Conservation (phyloP, 2,113 vertebrate species). For the Platysternon megacephalum region DNA sequence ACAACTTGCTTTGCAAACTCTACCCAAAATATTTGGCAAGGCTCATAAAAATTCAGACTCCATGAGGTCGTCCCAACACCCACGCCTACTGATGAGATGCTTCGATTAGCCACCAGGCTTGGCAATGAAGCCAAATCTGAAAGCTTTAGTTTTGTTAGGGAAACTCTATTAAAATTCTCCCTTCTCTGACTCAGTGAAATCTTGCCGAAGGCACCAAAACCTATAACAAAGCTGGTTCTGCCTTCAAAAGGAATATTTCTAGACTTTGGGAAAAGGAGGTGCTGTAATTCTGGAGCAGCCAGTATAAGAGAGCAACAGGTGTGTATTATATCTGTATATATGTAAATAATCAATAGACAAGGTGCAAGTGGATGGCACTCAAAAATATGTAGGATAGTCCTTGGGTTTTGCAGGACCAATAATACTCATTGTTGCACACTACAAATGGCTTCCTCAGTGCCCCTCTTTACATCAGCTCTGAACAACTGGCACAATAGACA, state of each 20-base stretch:
- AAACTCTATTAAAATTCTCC: background rate
- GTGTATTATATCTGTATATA: background rate
- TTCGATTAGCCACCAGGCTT: background rate
- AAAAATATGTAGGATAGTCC: background rate
- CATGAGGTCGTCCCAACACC: rapidly evolving
- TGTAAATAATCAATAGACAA: background rate
- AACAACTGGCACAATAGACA: background rate
- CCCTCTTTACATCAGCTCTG: background rate
- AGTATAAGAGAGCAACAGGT: background rate
- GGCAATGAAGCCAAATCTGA: background rate
- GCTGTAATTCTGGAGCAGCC: background rate
- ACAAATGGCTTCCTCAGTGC: background rate
- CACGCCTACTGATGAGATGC: rapidly evolving
- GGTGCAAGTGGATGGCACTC: background rate
- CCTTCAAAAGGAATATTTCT: background rate
- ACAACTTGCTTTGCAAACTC: background rate
- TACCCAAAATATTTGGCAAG: background rate
- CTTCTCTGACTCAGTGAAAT: background rate
- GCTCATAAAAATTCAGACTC: background rate
- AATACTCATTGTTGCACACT: background rate
- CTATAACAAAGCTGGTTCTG: background rate
- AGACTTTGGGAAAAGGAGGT: background rate
- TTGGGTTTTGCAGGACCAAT: background rate
- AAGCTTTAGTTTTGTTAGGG: background rate
- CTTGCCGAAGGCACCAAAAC: background rate